Base-by-base conservation (phyloP, 2,113 vertebrate species). In the Tachycineta bicolor region DNA sequence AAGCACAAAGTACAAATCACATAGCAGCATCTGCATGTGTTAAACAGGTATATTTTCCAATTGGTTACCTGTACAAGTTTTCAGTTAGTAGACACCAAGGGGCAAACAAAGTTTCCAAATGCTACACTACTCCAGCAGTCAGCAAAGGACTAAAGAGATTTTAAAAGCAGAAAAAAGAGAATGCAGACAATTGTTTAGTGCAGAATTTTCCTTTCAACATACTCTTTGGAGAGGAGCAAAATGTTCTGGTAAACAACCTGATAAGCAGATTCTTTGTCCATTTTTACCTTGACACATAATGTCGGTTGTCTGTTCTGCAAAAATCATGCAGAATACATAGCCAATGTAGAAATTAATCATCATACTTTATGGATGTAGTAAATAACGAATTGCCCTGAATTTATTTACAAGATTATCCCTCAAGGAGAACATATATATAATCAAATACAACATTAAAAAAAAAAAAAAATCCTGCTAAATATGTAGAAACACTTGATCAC, bases 381-480 rank as follows among this genome's bases (percentile, higher is more conserved):
- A 95, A 92, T 62, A 64, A 64, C n/a, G 33, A 94, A 91, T 75
- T 79, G 33, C n/a, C 15, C 28, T 81, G 82, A 94, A 82, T 80
- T 86, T 63, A 79, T 22, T 59, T 87, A 60, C 9, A 49, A 74
- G 21, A 68, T 83, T 83, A 59, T 62, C 20, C 14, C 37, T 60
- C 31, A n/a, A 84, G 12, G 13, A 56, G 21, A n/a, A 68, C 10
- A 10, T 7, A 44, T 20, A 56, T 12, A 28, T 12, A 50, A 83
- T 31, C 7, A 89, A 90, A 70, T 41, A 12, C 3, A 56, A 33
- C 3, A 50, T 18, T 52, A 37, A 37, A 37, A 37, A 37, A 37
- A 37, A 37, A 37, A 37, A 37, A 37, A 37, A 37, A 37, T 10
- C 37, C 20, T 20, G 19, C 1, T 21, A 39, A 77, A 39, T 9